Base-by-base conservation (phyloP, 2,888 invertebrate genomes). In the Corbicula japonica region DNA sequence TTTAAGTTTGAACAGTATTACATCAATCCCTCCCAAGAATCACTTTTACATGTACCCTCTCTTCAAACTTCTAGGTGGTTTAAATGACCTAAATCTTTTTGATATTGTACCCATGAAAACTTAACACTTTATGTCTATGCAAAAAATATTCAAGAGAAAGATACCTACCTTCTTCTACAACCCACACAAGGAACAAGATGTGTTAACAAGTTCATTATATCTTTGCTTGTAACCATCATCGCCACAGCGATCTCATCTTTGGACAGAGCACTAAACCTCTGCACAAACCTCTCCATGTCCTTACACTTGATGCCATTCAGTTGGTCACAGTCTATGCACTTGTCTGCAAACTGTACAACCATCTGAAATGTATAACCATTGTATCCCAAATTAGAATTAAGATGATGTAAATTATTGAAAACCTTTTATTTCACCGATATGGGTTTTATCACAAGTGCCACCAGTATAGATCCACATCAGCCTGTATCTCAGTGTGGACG, bases 131-230 rank as follows among this genome's bases (percentile, higher is more conserved):
- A 50, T 10, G 15, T 21, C 21, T 12, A 12, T 10, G 12, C 21
- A 18, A 21, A n/a, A 50, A 50, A 56, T 10, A 56, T 23, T 23
- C 35, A 21, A 35, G 4, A 6, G 6, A 21, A 10, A 41, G 12
- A 4, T 35, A 10, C 28, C 1, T 95, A 97, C 97, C 97, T 97
- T 95, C 97, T 95, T 85, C 98, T 95, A 94, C 98, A 98, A 82
- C 98, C 98, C 91, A 98, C 97, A 95, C 98, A 98, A 84, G 98
- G 97, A 91, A 98, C 97, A 93, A 96, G 96, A 94, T 98, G 97
- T 94, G 97, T 96, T 84, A 98, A 95, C 90, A 97, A 96, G 90
- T 96, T 96, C 92, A 97, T 95, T 90, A 98, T 96, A 94, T 97
- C 97, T 87, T 96, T 95, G 90, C 96, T 96, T 71, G 96, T 96